These are phyloP conservation scores for Tauraco hartlaubi DNA, from an alignment of 2,797 vertebrate genomes.

Conservation along the genomic window DNA sequence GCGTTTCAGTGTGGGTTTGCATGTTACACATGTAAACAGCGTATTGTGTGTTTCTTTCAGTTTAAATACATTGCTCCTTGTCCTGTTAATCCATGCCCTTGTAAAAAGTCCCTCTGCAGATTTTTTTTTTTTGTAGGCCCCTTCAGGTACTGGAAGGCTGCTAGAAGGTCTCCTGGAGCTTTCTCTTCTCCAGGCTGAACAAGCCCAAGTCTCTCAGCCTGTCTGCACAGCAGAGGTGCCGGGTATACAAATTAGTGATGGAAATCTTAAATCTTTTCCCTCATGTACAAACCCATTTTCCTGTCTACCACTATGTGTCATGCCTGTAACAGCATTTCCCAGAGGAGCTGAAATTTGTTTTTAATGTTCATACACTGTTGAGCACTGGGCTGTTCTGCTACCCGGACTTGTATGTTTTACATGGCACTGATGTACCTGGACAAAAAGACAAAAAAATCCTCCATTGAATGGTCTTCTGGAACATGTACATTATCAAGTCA, in stretches of 20 bases:
- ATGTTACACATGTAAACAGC: neutral
- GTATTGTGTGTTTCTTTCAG: neutral
- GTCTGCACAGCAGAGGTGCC: neutral
- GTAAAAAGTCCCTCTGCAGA: too few relatives aligned
- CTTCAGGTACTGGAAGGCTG: too few relatives aligned
- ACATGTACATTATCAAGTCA: conserved; percentile 51
- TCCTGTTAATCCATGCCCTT: too few relatives aligned
- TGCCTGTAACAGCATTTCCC: neutral
- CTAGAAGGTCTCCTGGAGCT: too few relatives aligned
- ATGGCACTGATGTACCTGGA: neutral
- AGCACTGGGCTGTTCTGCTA: neutral
- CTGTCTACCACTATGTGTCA: neutral
- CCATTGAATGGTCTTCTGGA: neutral
- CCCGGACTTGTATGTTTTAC: neutral
- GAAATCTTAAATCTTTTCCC: neutral
- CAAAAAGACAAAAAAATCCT: neutral
- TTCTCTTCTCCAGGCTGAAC: too few relatives aligned
- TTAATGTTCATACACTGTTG: neutral
- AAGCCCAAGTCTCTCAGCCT: too few relatives aligned
- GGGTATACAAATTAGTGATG: neutral
- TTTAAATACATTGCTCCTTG: too few relatives aligned
- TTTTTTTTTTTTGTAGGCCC: too few relatives aligned
- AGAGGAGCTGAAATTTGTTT: neutral
- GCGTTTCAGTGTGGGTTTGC: neutral
- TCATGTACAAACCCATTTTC: neutral